Evolutionary conservation across 2,113 vertebrate species (phyloP).

Genomic region (Rhea pennata): DNA sequence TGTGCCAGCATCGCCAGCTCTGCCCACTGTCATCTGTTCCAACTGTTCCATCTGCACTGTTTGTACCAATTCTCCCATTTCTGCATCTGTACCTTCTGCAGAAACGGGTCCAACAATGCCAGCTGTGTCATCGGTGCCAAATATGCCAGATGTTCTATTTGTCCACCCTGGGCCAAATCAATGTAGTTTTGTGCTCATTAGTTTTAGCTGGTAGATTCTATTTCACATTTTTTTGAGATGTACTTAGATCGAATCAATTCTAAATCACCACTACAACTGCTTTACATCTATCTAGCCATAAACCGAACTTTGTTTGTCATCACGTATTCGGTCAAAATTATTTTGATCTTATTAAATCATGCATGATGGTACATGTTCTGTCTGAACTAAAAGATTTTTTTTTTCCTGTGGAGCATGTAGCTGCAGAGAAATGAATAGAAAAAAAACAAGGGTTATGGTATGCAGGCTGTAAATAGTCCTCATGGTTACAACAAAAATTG

Average conservation of each 20-base stretch:
- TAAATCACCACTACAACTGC: slow-evolving; percentile 71
- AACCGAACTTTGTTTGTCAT: slow-evolving; percentile 63
- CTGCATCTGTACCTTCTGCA: slow-evolving; percentile 99
- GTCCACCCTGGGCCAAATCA: slow-evolving; percentile 97
- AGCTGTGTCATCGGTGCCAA: slow-evolving; percentile 94
- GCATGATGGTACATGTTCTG: background rate
- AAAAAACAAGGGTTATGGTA: slow-evolving; percentile 51
- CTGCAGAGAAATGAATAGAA: slow-evolving; percentile 21
- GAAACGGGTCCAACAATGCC: slow-evolving; percentile 95
- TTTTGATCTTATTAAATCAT: slow-evolving; percentile 54
- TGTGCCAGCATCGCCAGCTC: slow-evolving; percentile 94
- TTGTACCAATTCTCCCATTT: slow-evolving; percentile 93
- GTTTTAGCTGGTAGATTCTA: slow-evolving; percentile 93
- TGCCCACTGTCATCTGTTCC: slow-evolving; percentile 98
- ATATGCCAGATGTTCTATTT: slow-evolving; percentile 99
- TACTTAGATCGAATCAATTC: slow-evolving; percentile 79
- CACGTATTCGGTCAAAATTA: background rate
- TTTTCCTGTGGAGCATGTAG: slow-evolving; percentile 34
- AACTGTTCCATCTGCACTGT: slow-evolving; percentile 96
- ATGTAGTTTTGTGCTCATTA: slow-evolving; percentile 95
- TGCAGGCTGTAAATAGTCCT: slow-evolving; percentile 53
- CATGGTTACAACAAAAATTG: slow-evolving; percentile 49
- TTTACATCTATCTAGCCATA: slow-evolving; percentile 67
- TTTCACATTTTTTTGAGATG: slow-evolving; percentile 83
- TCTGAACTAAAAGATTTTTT: slow-evolving; percentile 19